Base-by-base conservation (phyloP, 92 coral and sea anemone genomes). In the Phymanthus crucifer region DNA sequence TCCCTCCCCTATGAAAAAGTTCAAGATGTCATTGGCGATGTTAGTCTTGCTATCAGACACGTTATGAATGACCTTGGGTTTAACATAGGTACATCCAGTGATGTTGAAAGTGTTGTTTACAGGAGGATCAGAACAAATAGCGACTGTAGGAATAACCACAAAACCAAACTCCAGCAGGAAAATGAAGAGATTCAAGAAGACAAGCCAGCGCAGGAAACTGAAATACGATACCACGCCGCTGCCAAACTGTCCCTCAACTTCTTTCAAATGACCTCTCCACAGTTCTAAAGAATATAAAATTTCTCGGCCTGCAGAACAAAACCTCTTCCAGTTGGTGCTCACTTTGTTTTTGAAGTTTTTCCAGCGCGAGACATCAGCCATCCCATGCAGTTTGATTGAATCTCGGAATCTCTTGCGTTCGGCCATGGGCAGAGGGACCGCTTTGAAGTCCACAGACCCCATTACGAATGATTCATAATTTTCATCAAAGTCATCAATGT, bases 221-320 rank as follows among this genome's bases (percentile, higher is more conserved):
- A 95, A 95, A 83, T 93, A 95, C 32, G 99, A 95, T 6, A 93
- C 85, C 81, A 95, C 99, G 36, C 99, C 99, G 85, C 95, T 93
- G 21, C 98, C 99, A 80, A 95, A 95, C 66, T 94, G 98, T 8
- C 99, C 96, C 67, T 95, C 99, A 16, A 93, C 93, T 47, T 95
- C 94, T 74, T 95, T 95, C 29, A 93, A 87, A 80, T 95, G 98
- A 23, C 91, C 91, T 75, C 94, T 90, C 99, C 99, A 95, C 11
- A 91, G 80, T 46, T 91, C 91, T 26, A 93, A 76, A 16, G 92
- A 86, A 82, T 93, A 86, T 66, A 92, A 77, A 70, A 93, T 71
- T 75, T 95, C 98, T 70, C 80, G 85, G 19, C 74, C 13, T 10
- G 83, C 84, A 34, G 80, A 43, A 13, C 31, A 58, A 74, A 90